Base-by-base conservation (phyloP, 2,113 vertebrate species). In the Gobio gobio region DNA sequence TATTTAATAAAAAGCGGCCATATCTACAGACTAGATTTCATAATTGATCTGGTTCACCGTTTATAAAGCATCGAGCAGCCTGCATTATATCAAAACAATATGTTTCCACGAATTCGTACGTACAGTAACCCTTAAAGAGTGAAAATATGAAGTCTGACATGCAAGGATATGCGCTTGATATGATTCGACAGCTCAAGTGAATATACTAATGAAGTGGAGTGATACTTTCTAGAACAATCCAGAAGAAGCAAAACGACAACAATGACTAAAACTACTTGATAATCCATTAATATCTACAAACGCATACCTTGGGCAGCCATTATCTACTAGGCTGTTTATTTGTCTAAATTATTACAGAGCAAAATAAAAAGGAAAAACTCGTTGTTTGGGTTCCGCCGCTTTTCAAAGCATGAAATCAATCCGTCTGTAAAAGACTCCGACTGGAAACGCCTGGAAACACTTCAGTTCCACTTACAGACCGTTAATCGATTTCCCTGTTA, bases 251-350 rank as follows among this genome's bases (percentile, higher is more conserved):
- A 18, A 29, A 29, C 13, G 9, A 79, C 58, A 29, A 63, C 56
- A 79, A 7, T 24, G n/a, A 47, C 0, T 26, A 7, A 43, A 63
- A 36, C 79, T 8, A n/a, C 36, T 3, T 3, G 22, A 72, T 3
- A 56, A 58, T 16, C 3, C 2, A 20, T 29, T 3, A 0, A 12
- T 20, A 8, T 45, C 22, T 47, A 22, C 9, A 51, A 5, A 58
- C 24, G 14, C 49, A 66, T 80, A 89, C 86, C 88, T 81, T 68
- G 83, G 14, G 14, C 74, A 51, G 86, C 86, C 88, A 89, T 89
- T 5, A 10, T 5, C 12, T 13, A 24, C 16, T 72, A 5, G 22
- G 10, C 9, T 54, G 8, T 33, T 2, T 26, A 47, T 10, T 7
- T 43, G 54, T 24, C 3, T 12, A 5, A 33, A 36, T 24, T 26